Conservation (phyloP, 2,888 invertebrate genomes). For the Actias luna region DNA sequence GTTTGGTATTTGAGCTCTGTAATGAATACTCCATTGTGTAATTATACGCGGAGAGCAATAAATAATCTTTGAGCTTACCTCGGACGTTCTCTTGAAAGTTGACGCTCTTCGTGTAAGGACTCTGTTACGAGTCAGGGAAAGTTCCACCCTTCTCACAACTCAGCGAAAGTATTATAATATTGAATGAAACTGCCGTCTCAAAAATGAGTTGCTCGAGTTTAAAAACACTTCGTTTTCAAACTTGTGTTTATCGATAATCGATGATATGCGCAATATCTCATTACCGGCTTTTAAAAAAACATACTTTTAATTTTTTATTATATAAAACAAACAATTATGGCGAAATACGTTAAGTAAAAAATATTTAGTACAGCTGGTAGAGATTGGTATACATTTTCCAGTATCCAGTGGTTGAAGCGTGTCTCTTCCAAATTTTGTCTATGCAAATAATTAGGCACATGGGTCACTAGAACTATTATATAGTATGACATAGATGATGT, state of each 20-base stretch:
- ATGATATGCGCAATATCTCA: no score
- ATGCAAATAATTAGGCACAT: no score
- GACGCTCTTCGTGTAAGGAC: slow-evolving; percentile 12
- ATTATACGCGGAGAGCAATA: not conserved
- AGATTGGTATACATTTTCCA: no score
- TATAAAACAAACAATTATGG: not conserved
- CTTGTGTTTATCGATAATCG: not conserved
- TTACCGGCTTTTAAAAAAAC: not conserved
- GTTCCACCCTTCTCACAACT: slow-evolving; percentile 24
- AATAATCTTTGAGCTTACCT: not conserved
- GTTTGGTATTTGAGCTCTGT: not conserved
- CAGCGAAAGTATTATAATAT: slow-evolving; percentile 29
- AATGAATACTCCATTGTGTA: not conserved
- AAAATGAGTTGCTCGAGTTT: slow-evolving; percentile 22
- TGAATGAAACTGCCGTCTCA: slow-evolving; percentile 29
- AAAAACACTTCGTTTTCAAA: slow-evolving; percentile 13
- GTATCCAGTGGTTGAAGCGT: no score
- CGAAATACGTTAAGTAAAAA: not conserved
- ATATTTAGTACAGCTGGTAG: no score
- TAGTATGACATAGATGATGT: no score
- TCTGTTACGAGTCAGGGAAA: slow-evolving; percentile 19
- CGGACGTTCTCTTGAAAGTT: slow-evolving; percentile 17
- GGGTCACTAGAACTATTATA: no score
- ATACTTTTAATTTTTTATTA: no score
- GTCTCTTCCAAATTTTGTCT: no score